Conservation (phyloP, 2,113 vertebrate species). For the Thinocorus orbignyianus region DNA sequence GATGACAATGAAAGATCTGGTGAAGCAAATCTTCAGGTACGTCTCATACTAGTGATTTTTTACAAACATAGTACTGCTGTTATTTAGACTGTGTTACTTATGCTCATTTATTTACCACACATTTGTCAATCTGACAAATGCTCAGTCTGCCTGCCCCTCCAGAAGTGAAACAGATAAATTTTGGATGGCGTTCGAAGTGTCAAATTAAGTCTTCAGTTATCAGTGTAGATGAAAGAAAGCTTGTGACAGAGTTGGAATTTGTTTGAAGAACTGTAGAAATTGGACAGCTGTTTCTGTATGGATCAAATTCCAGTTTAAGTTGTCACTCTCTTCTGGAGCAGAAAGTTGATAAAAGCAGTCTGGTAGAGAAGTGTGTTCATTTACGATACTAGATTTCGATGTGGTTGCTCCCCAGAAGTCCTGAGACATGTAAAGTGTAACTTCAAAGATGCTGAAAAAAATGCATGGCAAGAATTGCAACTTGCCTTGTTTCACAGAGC, state of each 20-base stretch:
- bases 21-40: slow-evolving; percentile 88
- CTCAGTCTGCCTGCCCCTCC: not conserved
- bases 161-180: not conserved
- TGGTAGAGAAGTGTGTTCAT: not conserved
- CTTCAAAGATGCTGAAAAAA: not conserved
- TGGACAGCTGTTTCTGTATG: not conserved
- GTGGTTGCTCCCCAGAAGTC: not conserved
- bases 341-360: not conserved
- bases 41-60: not conserved
- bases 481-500: not conserved
- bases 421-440: not conserved
- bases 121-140: not conserved
- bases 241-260: not conserved
- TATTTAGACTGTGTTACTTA: not conserved
- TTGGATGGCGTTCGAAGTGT: not conserved
- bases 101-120: not conserved
- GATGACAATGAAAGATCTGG: slow-evolving; percentile 83
- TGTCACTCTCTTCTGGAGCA: not conserved
- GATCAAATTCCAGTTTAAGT: not conserved
- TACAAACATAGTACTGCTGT: not conserved
- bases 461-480: not conserved
- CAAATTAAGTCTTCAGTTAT: not conserved
- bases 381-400: not conserved
- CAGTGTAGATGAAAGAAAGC: not conserved
- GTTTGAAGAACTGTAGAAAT: not conserved